Evolutionary conservation across 2,888 invertebrate genomes (phyloP).

Genomic region (Protophormia terraenovae): DNA sequence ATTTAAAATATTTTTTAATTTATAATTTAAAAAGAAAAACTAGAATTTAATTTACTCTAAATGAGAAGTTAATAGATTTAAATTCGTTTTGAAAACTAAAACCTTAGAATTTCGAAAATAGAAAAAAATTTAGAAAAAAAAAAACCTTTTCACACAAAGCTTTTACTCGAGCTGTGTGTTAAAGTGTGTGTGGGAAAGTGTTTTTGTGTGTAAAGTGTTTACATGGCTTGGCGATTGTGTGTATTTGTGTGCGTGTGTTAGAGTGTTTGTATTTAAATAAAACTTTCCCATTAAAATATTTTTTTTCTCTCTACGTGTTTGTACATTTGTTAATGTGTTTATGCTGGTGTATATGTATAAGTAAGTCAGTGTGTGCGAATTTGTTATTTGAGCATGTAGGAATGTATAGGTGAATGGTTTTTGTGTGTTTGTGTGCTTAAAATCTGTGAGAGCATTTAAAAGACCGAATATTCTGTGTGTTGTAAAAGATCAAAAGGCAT

Average conservation of each 20-base stretch:
- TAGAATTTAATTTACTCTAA: not conserved
- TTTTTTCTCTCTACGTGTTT: not conserved
- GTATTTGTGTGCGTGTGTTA: not conserved
- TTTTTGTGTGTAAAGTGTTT: not conserved
- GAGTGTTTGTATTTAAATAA: constrained; percentile 13
- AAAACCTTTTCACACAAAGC: not conserved
- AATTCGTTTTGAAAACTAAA: constrained; percentile 27
- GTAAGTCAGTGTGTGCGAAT: not conserved
- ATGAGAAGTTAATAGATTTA: constrained; percentile 8
- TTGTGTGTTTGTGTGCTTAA: not conserved
- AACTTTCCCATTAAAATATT: constrained; percentile 9
- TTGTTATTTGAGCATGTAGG: constrained; percentile 11
- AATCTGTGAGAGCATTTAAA: constrained; percentile 35
- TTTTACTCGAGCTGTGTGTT: constrained; percentile 1
- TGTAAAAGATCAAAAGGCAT: constrained; percentile 66
- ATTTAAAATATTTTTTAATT: not conserved
- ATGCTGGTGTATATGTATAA: not conserved
- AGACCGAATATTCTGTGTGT: constrained; percentile 26
- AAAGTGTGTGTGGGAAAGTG: not conserved
- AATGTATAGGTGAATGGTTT: constrained; percentile 20
- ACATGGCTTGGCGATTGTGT: not conserved
- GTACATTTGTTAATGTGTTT: not conserved
- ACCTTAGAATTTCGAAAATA: not conserved
- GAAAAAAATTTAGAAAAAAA: not conserved
- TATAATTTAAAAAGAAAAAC: not conserved